Evolutionary conservation across 30 jellyfish, hydroid and myxozoan genomes (phyloP).

Genomic region (Morbakka virulenta): DNA sequence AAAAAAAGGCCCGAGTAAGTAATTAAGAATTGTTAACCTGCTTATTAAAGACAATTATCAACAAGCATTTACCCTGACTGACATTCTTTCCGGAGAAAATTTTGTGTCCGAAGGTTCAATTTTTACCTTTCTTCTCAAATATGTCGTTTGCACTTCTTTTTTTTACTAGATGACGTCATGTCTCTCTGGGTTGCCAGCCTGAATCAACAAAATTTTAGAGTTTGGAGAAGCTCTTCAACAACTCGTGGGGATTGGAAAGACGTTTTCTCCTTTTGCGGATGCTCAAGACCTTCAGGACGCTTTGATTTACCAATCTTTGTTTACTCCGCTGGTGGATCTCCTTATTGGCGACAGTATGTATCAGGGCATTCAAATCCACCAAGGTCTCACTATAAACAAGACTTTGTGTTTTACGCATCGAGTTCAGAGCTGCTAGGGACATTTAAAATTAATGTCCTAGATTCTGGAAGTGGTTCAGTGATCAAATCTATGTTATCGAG

Average conservation of each 20-base stretch:
- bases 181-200: conserved; percentile 72
- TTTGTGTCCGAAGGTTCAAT: too few relatives aligned
- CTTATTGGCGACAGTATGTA: conserved; percentile 94
- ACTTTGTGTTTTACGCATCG: conserved; percentile 67
- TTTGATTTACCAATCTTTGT: conserved; percentile 62
- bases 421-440: conserved; percentile 69
- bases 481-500: conserved; percentile 74
- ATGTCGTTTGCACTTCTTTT: too few relatives aligned
- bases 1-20: too few relatives aligned
- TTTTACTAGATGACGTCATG: conserved; percentile 45
- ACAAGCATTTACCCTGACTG: too few relatives aligned
- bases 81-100: too few relatives aligned
- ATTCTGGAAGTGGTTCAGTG: conserved; percentile 91
- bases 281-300: conserved; percentile 42
- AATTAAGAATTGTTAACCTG: too few relatives aligned
- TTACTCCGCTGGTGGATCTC: conserved; percentile 86
- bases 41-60: too few relatives aligned
- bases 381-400: conserved; percentile 67
- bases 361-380: conserved; percentile 73
- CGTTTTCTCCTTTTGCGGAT: conserved; percentile 64
- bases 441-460: conserved; percentile 48
- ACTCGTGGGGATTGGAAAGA: conserved; percentile 85
- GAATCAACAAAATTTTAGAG: conserved; percentile 49
- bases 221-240: conserved; percentile 69
- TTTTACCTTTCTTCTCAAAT: too few relatives aligned